Percentiles rank a stretch among this genome's conserved stretches.
Evolutionary conservation across 1,140 invertebrate genomes (phyloP).

Genomic region (Galleria mellonella): DNA sequence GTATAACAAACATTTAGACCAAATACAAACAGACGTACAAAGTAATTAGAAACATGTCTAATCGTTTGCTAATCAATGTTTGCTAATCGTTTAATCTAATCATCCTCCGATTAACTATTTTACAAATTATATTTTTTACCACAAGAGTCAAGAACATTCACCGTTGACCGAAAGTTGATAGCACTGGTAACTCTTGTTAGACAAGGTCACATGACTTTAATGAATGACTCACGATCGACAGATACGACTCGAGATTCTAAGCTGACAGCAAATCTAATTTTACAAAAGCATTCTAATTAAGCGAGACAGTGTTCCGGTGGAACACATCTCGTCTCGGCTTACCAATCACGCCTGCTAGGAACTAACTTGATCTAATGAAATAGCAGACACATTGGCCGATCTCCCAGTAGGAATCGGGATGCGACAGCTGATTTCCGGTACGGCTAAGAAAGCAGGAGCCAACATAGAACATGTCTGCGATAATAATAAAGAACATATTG

Average conservation of each 20-base stretch:
- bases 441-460: slow-evolving; percentile 13
- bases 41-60: no score
- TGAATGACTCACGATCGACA: slow-evolving; percentile 5
- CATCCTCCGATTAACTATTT: no score
- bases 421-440: slow-evolving; percentile 59
- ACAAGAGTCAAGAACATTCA: neutral
- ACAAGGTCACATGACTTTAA: slow-evolving; percentile 3
- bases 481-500: no score
- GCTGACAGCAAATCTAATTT: slow-evolving; percentile 27
- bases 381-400: slow-evolving; percentile 41
- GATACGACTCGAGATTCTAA: neutral
- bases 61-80: no score
- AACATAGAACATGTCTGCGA: no score
- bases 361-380: slow-evolving; percentile 44
- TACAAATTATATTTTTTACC: no score
- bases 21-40: no score
- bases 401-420: slow-evolving; percentile 47
- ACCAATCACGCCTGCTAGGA: slow-evolving; percentile 33
- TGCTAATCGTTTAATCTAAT: no score
- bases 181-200: neutral
- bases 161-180: neutral
- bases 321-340: slow-evolving; percentile 26
- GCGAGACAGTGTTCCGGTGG: slow-evolving; percentile 27
- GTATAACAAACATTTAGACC: no score
- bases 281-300: slow-evolving; percentile 32